phyloP scores from a whole-genome alignment of 30 jellyfish, hydroid and myxozoan genomes.

The Calvadosia cruxmelitensis region DNA sequence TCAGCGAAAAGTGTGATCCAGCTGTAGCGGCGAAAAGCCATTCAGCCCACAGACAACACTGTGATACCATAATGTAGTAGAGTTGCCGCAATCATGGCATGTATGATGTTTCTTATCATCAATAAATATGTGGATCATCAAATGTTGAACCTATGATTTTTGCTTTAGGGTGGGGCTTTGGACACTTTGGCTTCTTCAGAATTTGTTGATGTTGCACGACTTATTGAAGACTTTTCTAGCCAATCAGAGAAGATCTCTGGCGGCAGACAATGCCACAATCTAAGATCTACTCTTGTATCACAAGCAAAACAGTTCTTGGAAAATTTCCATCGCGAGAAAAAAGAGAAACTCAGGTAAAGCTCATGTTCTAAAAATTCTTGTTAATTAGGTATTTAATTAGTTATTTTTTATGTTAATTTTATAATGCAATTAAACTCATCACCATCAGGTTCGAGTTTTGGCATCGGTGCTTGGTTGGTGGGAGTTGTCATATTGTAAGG shows the following conservation, averaged over 20 bases:
- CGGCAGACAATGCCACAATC: conserved; percentile 68
- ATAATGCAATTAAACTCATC: too few species aligned
- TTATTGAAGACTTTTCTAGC: conserved; percentile 69
- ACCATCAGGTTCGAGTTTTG: too few species aligned
- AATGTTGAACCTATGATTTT: neutral
- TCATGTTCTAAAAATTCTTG: too few species aligned
- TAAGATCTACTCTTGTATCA: conserved; percentile 82
- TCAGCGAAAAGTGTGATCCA: too few species aligned
- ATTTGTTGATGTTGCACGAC: conserved; percentile 77
- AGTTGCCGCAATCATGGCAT: neutral
- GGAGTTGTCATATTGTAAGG: too few species aligned
- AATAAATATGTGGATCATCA: neutral
- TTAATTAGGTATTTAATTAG: too few species aligned
- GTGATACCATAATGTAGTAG: too few species aligned
- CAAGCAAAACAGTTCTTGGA: conserved; percentile 91
- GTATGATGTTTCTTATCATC: neutral
- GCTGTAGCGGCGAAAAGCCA: too few species aligned
- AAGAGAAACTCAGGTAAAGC: conserved; percentile 87
- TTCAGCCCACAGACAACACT: too few species aligned
- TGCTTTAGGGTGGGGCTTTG: conserved; percentile 68
- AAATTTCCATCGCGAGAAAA: conserved; percentile 77
- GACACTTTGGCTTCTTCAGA: conserved; percentile 84
- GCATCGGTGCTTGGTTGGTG: too few species aligned
- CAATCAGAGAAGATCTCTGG: conserved; percentile 91
- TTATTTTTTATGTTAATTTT: too few species aligned